Percentiles rank a stretch among this genome's conserved stretches.
Conservation (phyloP, 1,140 invertebrate genomes). For the Sinonovacula constricta region DNA sequence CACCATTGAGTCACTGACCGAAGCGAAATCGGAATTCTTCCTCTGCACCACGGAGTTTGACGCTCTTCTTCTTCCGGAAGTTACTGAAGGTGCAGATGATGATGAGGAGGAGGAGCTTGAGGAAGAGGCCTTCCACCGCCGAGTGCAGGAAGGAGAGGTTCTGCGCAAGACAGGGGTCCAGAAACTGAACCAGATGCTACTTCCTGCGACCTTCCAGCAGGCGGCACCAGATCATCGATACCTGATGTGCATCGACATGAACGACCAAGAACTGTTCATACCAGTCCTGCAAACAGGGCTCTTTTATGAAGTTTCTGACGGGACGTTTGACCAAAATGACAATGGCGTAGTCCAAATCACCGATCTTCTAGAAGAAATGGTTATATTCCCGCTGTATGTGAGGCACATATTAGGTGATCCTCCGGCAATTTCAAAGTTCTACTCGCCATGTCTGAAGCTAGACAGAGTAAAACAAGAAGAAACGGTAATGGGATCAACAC, state of each 20-base stretch:
- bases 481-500: slow-evolving; percentile 44
- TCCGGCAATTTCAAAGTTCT: slow-evolving; percentile 42
- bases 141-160: slow-evolving; percentile 38
- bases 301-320: slow-evolving; percentile 50
- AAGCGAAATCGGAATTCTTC: slow-evolving; percentile 21
- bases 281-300: slow-evolving; percentile 30
- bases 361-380: slow-evolving; percentile 44
- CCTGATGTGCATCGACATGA: slow-evolving; percentile 44
- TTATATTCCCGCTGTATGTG: slow-evolving; percentile 39
- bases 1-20: slow-evolving; percentile 22
- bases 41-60: slow-evolving; percentile 49
- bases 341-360: slow-evolving; percentile 42
- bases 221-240: slow-evolving; percentile 1
- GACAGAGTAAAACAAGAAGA: slow-evolving; percentile 43
- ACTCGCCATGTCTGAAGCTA: slow-evolving; percentile 42
- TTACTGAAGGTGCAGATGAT: background rate
- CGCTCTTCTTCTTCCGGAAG: slow-evolving; percentile 22
- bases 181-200: slow-evolving; percentile 34
- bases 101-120: background rate
- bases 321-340: slow-evolving; percentile 28
- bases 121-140: slow-evolving; percentile 11
- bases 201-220: slow-evolving; percentile 7
- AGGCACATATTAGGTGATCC: slow-evolving; percentile 49
- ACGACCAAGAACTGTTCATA: slow-evolving; percentile 33
- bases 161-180: slow-evolving; percentile 42